Base-by-base conservation (phyloP, 1,140 invertebrate species). In the Drosophila orosa region DNA sequence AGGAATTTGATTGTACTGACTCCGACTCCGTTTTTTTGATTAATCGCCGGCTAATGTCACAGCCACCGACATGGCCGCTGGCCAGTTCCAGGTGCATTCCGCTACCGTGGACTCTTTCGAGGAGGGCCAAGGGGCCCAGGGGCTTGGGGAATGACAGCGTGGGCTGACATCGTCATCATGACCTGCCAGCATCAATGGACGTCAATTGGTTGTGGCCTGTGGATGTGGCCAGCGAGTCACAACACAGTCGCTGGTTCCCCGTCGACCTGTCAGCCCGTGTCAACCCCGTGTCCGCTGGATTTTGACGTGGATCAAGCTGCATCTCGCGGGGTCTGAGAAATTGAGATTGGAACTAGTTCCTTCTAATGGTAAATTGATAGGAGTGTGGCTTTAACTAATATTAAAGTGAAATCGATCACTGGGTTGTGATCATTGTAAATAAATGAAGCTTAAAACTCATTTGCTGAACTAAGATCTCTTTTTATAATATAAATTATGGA, bases 1-100 rank as follows among this genome's bases (percentile, higher is more conserved):
- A 33, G 80, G 84, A 87, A 87, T 87, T 86, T 33, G 67, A 67
- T 65, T 66, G 45, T 42, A 9, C 45, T 22, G 60, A 22, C 65
- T 37, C 48, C 29, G 17, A 22, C 19, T 52, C 13, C 7, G 19
- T 1, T 54, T 54, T 54, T 54, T 54, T 87, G 83, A 87, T 87
- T 87, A 89, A 87, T 87, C 78, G 47, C 63, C 48, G 67, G 48
- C 75, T 73, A 87, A 89, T 77, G 83, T 87, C 79, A 69, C 75
- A 69, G 45, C 66, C 37, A 76, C 37, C 45, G 42, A 66, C 61
- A 24, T 65, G 60, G 33, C 45, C 42, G 22, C 42, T 45, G 45
- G 25, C n/a, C 65, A 52, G 65, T 54, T 52, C 29, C 45, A 31
- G 61, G 17, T 62, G 62, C 62, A 63, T 62, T 62, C 44, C 17